Base-by-base conservation (phyloP, 2,888 invertebrate genomes). In the Flabesymbios commensalis region DNA sequence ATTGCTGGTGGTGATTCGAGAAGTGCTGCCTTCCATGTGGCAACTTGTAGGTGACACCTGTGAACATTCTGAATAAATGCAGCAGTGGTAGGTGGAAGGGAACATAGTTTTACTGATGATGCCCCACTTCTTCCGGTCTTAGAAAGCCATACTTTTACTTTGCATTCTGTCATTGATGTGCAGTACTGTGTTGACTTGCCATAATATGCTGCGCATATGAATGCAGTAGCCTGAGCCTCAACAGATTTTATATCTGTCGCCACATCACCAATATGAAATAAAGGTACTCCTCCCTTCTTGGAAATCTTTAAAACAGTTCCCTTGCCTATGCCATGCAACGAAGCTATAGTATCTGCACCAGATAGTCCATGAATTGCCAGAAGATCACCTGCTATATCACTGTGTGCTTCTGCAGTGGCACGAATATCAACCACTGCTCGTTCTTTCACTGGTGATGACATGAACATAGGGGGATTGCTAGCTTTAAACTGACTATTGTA, bases 291-390 rank as follows among this genome's bases (percentile, higher is more conserved):
- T 56, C 56, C 56, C 56, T 45, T 56, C 32, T 56, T 45, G 31
- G 45, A 7, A 56, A 56, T 22, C 31, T 56, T 56, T 2, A 56
- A 3, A 28, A 56, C 2, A 43, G 45, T 45, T 45, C 31, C 29
- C 45, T 56, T 56, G 56, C 56, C 56, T 45, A 56, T 17, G 32
- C 45, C 56, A 56, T 56, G 56, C 47, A 56, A 56, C 22, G 41
- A 54, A 41, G 41, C 54, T 41, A 54, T 22, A 24, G 41, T 54
- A 28, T 24, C 0, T n/a, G 22, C 19, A 17, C 39, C 54, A 22
- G 41, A 54, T 28, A 32, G 26, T n/a, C 1, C 54, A 54, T 19
- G 41, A 5, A 54, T n/a, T n/a, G 39, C 54, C 39, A 41, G 24
- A 54, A 41, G 41, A 54, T 29, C 52, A 29, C 24, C 33, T 52